A percentile compares a stretch with the other conserved stretches of the same genome.
phyloP scores from a whole-genome alignment of 2,113 vertebrate species.

The Melospiza melodia region DNA sequence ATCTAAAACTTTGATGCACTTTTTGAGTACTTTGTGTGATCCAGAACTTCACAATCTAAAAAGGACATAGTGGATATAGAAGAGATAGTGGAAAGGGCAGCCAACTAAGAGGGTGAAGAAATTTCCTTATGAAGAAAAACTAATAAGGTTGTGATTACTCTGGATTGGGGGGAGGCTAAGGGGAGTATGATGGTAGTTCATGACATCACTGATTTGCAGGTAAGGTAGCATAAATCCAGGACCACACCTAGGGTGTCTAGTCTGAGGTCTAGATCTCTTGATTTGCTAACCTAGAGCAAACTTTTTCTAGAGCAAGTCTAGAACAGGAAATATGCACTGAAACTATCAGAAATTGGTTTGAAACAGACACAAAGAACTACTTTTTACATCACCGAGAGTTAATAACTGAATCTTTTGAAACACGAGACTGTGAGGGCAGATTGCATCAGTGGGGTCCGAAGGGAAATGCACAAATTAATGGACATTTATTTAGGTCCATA shows the following conservation, averaged over 20 bases:
- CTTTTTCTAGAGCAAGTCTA: not conserved
- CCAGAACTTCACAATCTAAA: not conserved
- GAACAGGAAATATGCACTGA: not conserved
- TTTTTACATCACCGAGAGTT: not conserved
- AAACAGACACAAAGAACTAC: not conserved
- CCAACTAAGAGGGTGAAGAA: not conserved
- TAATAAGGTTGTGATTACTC: not conserved
- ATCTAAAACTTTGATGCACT: not conserved
- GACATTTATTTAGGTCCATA: not conserved
- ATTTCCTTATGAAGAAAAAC: not conserved
- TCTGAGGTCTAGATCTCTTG: not conserved
- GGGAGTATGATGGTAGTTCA: not conserved
- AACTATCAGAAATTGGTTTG: not conserved
- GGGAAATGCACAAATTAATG: not conserved
- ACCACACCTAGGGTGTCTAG: not conserved
- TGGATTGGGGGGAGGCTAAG: not conserved
- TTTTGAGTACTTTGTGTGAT: not conserved
- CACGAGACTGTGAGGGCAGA: not conserved
- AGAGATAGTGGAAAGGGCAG: not conserved
- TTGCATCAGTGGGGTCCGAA: not conserved
- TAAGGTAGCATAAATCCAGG: not conserved
- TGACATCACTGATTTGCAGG: rapidly evolving
- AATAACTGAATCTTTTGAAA: not conserved
- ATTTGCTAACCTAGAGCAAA: not conserved
- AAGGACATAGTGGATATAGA: not conserved